Percentiles rank a stretch among this genome's conserved stretches.
phyloP scores from a whole-genome alignment of 2,113 vertebrate species.

The Vulpes lagopus region DNA sequence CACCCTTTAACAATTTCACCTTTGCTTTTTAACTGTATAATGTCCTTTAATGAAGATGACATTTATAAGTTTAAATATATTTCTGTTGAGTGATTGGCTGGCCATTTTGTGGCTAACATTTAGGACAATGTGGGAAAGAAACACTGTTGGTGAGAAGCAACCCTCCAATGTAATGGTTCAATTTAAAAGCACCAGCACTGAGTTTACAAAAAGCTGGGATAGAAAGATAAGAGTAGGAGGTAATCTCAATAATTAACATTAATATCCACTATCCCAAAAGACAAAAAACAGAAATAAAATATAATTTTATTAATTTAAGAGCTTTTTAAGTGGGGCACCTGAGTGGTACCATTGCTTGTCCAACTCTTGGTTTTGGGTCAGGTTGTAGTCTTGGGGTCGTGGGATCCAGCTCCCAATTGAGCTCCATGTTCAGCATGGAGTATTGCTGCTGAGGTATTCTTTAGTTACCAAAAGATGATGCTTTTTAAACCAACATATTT shows the following conservation, averaged over 20 bases:
- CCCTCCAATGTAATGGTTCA: background rate
- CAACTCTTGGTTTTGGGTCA: background rate
- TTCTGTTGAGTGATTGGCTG: background rate
- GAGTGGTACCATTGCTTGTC: background rate
- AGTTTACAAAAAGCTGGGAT: background rate
- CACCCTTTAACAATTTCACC: background rate
- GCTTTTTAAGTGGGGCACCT: background rate
- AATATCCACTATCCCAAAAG: background rate
- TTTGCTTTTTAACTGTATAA: background rate
- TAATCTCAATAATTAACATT: background rate
- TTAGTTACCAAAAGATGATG: background rate
- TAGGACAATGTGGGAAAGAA: background rate
- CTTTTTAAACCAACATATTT: background rate
- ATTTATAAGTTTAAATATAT: background rate
- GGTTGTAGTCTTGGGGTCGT: background rate
- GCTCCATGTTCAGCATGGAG: background rate
- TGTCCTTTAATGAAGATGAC: background rate
- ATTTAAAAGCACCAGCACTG: background rate
- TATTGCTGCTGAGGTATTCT: background rate
- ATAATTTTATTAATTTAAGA: background rate
- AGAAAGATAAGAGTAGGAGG: background rate
- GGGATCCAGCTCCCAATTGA: background rate
- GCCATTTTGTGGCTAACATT: background rate
- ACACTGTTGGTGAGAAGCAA: background rate
- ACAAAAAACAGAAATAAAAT: background rate